These are phyloP conservation scores for Zosterops borbonicus DNA, from an alignment of 2,113 vertebrate genomes.

Conservation along the genomic window DNA sequence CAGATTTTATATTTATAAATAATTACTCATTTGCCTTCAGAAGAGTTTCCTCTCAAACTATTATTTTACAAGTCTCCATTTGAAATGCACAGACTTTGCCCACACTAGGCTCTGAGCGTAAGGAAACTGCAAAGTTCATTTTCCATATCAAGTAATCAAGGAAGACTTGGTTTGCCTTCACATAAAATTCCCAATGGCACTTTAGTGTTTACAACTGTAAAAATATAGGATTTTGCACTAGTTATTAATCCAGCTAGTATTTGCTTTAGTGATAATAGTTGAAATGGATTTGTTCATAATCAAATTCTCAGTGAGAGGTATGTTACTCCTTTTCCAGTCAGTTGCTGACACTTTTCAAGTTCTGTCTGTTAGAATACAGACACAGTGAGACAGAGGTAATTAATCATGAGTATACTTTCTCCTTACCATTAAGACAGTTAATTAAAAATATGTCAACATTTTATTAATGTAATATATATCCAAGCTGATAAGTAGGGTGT, in stretches of 20 bases:
- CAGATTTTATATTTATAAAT: conserved; percentile 25
- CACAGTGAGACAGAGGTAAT: background rate
- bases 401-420: background rate
- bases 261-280: background rate
- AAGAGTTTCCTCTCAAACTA: conserved; percentile 7
- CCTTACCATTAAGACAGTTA: background rate
- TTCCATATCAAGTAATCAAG: background rate
- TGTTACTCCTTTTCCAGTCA: background rate
- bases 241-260: background rate
- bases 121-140: background rate
- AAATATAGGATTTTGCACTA: background rate
- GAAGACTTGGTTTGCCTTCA: background rate
- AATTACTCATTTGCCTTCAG: conserved; percentile 4
- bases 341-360: background rate
- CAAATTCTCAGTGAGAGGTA: background rate
- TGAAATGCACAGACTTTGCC: background rate
- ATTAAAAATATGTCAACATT: background rate
- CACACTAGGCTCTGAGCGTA: background rate
- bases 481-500: background rate
- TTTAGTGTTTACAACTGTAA: background rate
- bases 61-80: background rate
- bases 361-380: background rate
- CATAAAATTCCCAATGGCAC: background rate
- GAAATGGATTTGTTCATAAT: background rate
- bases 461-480: background rate